These are phyloP conservation scores for Greenwoodochromis staneri DNA, from an alignment of 2,113 vertebrate genomes.

Conservation along the genomic window DNA sequence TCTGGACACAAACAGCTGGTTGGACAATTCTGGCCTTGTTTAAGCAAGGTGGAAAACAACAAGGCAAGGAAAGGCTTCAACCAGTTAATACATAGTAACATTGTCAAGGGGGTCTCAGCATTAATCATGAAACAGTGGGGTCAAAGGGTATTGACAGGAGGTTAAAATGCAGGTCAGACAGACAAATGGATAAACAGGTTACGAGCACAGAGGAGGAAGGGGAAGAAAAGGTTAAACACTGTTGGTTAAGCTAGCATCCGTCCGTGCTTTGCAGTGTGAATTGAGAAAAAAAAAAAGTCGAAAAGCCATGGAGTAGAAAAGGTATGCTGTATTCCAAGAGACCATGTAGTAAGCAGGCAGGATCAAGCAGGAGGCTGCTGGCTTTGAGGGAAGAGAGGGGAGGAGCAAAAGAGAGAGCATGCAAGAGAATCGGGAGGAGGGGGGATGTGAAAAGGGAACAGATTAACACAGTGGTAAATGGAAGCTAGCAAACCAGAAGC, in stretches of 20 bases:
- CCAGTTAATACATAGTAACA: constrained; percentile 70
- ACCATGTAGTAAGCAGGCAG: constrained; percentile 75
- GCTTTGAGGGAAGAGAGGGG: constrained; percentile 58
- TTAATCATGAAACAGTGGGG: constrained; percentile 28
- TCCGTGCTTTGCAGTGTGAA: constrained; percentile 28
- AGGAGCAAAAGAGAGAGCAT: constrained; percentile 33
- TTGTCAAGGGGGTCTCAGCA: constrained; percentile 55
- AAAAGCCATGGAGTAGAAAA: constrained; percentile 53
- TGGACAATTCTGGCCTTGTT: constrained; percentile 75
- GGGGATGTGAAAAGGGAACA: constrained; percentile 18
- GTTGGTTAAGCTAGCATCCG: constrained; percentile 58
- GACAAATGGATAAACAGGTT: constrained; percentile 22
- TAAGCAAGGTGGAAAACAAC: constrained; percentile 60
- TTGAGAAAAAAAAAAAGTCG: background rate
- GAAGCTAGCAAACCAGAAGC: constrained; percentile 47
- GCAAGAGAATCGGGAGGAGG: background rate
- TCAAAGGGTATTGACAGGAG: background rate
- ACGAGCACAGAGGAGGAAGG: constrained; percentile 11
- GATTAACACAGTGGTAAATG: constrained; percentile 56
- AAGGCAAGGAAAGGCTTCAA: constrained; percentile 65
- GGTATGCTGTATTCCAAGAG: constrained; percentile 66
- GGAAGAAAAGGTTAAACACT: constrained; percentile 28
- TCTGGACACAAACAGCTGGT: constrained; percentile 83
- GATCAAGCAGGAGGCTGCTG: constrained; percentile 76
- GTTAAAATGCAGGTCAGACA: background rate